Evolutionary conservation across 2,888 invertebrate genomes (phyloP), one percentile per base, ranked within the genome.

Genomic region (Ennomos erosarius): DNA sequence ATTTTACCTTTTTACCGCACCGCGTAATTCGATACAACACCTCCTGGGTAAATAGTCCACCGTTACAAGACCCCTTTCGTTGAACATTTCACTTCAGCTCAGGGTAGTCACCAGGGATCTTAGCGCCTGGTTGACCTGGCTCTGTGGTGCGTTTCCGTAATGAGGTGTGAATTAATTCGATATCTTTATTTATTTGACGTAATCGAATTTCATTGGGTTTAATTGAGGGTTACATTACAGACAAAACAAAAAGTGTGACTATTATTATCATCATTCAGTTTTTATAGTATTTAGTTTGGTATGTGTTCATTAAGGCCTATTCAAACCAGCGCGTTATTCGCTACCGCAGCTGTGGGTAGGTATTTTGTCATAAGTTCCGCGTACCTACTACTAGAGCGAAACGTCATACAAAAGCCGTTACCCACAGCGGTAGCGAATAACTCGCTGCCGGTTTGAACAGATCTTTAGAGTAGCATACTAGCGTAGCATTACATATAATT

Each of bases 21-120:
- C 73, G 71, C 73, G 78, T 82, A 83, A 85, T 80, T 80, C 74
- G 68, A 84, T 75, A 74, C 70, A 65, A 73, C 76, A 73, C 57
- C 70, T 69, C 67, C 70, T 70, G 71, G 57, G 51, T 75, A 80
- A 80, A 74, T 65, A 70, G 76, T 75, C 79, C 77, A 80, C 46
- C 9, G 37, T 56, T 37, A 39, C 26, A 47, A 52, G 63, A 64
- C 42, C 68, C 47, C 57, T 16, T 12, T 37, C 12, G 45, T n/a
- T 11, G 36, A 42, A 57, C 50, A 55, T 37, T 44, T 38, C 33
- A n/a, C 44, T 52, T 50, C 39, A n/a, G 13, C 34, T 26, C 39
- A 40, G 16, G n/a, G 49, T 9, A 10, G 35, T 11, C 45, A 33
- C 26, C n/a, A 58, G 36, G 42, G 65, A 16, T 57, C 65, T 60